Evolutionary conservation across 64 coral and sea anemone species (phyloP), one percentile per base, ranked within the genome.

Genomic region (Anthopleura sola): DNA sequence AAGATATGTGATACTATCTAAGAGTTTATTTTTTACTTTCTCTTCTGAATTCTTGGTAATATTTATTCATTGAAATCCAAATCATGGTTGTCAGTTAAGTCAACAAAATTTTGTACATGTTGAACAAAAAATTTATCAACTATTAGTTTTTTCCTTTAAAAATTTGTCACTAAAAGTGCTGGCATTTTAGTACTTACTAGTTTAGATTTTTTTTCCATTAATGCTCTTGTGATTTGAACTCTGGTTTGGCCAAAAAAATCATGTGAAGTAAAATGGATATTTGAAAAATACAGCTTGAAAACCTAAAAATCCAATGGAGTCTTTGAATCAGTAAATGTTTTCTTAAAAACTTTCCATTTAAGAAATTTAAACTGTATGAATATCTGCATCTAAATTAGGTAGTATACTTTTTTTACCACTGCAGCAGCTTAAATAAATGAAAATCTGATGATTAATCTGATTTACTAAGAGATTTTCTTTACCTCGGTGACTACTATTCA

Each of bases 81-180:
- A 26, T 68, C n/a, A n/a, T 69, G 7, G 29, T 69, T 32, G 9
- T 69, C 12, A 69, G 29, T 69, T 64, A 23, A 3, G 13, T 32
- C 8, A 71, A 66, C 60, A 24, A 66, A 66, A 28, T 71, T 71
- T 71, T 71, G 66, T 71, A 71, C 66, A 71, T 71, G 66, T 9
- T 71, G 66, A 9, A 71, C 66, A 71, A 11, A 24, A 62, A 28
- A 32, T 2, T 15, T 34, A 71, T 34, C 60, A n/a, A 24, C 60
- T 66, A 66, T 9, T 24, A 66, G 5, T 31, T 13, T 71, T 71
- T 71, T 33, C 13, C 28, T 71, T 71, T 28, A 34, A 71, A 32
- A 71, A n/a, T 34, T 71, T 71, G n/a, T 71, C 66, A 12, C 29
- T 71, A 31, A 71, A 71, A 71, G 66, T 66, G 60, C 66, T 71